Evolutionary conservation across 1,140 invertebrate genomes (phyloP).

Genomic region (Chironomus tepperi): DNA sequence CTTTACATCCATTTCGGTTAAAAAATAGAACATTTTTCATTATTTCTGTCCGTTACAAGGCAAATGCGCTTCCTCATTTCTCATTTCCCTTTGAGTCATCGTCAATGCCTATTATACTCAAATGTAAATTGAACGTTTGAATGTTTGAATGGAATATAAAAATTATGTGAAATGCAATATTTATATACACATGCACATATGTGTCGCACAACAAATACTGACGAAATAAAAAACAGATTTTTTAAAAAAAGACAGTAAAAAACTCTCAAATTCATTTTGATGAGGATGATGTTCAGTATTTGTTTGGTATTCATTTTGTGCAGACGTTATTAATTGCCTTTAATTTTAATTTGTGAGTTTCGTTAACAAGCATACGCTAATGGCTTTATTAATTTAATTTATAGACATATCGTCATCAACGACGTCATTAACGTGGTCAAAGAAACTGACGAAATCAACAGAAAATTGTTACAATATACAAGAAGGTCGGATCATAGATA

Average conservation of each 20-base stretch:
- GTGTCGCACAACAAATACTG: not conserved
- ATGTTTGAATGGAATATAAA: not conserved
- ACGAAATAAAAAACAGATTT: too few relatives aligned
- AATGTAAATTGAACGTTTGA: not conserved
- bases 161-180: not conserved
- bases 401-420: not conserved
- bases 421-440: not conserved
- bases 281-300: not conserved
- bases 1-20: too few relatives aligned
- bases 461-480: constrained; percentile 20
- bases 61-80: too few relatives aligned
- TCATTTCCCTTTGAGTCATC: too few relatives aligned
- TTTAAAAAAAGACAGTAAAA: too few relatives aligned
- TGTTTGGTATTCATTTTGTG: not conserved
- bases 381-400: not conserved
- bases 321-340: not conserved
- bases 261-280: too few relatives aligned
- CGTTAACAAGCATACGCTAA: not conserved
- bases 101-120: too few relatives aligned
- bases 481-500: not conserved
- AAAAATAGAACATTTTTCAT: too few relatives aligned
- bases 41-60: too few relatives aligned
- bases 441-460: constrained; percentile 3
- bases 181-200: not conserved
- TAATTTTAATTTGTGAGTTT: too few relatives aligned